Evolutionary conservation across 2,888 invertebrate species (phyloP).

Genomic region (Stenichneumon culpator): DNA sequence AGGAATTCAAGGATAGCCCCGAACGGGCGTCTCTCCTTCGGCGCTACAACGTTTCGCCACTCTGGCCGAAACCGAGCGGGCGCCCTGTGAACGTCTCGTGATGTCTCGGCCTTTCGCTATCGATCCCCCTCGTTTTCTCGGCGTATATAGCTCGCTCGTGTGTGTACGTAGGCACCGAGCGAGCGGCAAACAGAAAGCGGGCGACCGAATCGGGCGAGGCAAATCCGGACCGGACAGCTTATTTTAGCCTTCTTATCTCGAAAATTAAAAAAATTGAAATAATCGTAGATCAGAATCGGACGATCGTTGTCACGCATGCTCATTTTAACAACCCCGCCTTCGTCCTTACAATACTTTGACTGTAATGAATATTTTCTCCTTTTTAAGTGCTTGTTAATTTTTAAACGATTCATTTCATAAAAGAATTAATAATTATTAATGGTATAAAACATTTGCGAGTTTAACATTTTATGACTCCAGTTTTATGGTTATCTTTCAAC

Average conservation of each 20-base stretch:
- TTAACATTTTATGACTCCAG: no score
- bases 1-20: slow-evolving; percentile 77
- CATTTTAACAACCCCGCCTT: background rate
- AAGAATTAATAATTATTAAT: no score
- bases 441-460: no score
- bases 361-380: no score
- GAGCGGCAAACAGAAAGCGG: slow-evolving; percentile 18
- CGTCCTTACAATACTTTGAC: background rate
- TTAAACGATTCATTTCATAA: no score
- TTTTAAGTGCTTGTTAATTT: no score
- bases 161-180: background rate
- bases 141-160: background rate
- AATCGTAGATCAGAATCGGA: background rate
- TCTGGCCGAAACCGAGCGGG: slow-evolving; percentile 58
- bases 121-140: slow-evolving; percentile 60
- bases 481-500: no score
- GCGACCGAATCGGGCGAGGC: slow-evolving; percentile 3
- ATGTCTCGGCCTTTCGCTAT: slow-evolving; percentile 63
- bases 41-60: slow-evolving; percentile 53
- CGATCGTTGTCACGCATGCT: background rate
- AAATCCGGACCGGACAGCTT: slow-evolving; percentile 11
- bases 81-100: slow-evolving; percentile 40
- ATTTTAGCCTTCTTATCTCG: slow-evolving; percentile 24
- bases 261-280: background rate
- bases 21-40: slow-evolving; percentile 48